Evolutionary conservation across 92 coral and sea anemone species (phyloP).

Genomic region (Epizoanthus rinbou): DNA sequence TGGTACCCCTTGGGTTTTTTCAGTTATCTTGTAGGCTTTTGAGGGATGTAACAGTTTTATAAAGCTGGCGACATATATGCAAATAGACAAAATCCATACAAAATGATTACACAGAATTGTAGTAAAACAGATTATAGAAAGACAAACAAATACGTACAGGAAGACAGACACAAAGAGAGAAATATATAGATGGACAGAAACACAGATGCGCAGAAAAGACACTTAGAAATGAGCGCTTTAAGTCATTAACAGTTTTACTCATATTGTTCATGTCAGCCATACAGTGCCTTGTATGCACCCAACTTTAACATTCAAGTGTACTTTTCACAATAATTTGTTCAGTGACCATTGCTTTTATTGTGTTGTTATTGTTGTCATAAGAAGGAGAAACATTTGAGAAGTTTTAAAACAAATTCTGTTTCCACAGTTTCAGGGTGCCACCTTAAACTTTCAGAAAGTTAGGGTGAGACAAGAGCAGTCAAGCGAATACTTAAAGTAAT

Average conservation of each 20-base stretch:
- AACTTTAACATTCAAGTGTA: too few relatives aligned
- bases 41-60: constrained; percentile 17
- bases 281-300: too few relatives aligned
- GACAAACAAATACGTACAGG: constrained; percentile 3
- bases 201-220: neutral
- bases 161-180: constrained; percentile 10
- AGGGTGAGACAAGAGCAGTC: too few relatives aligned
- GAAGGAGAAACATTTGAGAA: too few relatives aligned
- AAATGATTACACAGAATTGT: neutral
- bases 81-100: constrained; percentile 8
- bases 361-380: too few relatives aligned
- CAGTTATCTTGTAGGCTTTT: constrained; percentile 5
- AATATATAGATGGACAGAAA: constrained; percentile 1
- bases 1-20: constrained; percentile 6
- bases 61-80: constrained; percentile 17
- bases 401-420: too few relatives aligned
- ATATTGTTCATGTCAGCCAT: neutral
- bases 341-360: too few relatives aligned
- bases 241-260: constrained; percentile 10
- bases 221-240: constrained; percentile 8
- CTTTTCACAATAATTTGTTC: too few relatives aligned
- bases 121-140: neutral
- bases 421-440: too few relatives aligned
- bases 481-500: too few relatives aligned
- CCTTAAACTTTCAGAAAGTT: too few relatives aligned